A percentile compares a stretch with the other conserved stretches of the same genome.
phyloP scores from a whole-genome alignment of 2,888 invertebrate genomes.

The Allacma fusca region DNA sequence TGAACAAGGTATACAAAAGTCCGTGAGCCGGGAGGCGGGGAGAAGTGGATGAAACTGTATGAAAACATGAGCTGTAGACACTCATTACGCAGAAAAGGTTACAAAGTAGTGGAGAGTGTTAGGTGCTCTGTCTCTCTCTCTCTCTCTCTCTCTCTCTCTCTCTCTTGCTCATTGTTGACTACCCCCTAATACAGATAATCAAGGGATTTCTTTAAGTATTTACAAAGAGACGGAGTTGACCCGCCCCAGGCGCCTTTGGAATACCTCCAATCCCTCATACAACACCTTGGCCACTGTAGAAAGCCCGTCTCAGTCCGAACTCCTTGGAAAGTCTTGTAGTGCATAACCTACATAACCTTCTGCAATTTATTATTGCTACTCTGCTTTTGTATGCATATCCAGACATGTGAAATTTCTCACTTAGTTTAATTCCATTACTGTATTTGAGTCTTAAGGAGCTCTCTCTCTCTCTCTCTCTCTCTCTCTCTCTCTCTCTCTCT shows the following conservation, averaged over 20 bases:
- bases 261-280: background rate
- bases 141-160: background rate
- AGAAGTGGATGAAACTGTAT: no score
- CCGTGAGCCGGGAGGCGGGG: no score
- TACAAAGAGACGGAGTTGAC: constrained; percentile 24
- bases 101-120: background rate
- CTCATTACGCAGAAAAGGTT: no score
- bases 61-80: background rate
- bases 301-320: no score
- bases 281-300: background rate
- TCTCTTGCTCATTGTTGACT: constrained; percentile 31
- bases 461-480: no score
- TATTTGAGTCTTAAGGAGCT: no score
- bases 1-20: no score
- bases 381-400: background rate
- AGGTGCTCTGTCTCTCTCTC: background rate
- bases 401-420: constrained; percentile 33
- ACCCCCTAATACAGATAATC: constrained; percentile 7
- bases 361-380: constrained; percentile 6
- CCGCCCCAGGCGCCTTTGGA: constrained; percentile 22
- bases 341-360: no score
- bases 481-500: no score
- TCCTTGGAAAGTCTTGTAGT: background rate
- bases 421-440: background rate
- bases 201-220: constrained; percentile 16